These are phyloP conservation scores for Rousettus madagascariensis DNA, from an alignment of 2,797 vertebrate species.

Conservation along the genomic window DNA sequence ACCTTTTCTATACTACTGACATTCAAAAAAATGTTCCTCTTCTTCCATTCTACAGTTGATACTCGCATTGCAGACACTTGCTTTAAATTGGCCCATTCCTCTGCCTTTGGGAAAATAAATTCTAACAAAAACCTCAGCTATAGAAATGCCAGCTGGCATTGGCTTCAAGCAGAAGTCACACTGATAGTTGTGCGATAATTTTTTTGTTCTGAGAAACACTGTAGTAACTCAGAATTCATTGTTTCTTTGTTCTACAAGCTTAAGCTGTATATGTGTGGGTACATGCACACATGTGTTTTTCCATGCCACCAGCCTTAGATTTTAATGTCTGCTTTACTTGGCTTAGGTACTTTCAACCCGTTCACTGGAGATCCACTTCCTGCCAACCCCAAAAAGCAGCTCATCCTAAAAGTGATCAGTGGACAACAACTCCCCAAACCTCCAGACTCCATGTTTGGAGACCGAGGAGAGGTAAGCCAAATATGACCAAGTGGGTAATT, in stretches of 20 bases:
- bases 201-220: not conserved
- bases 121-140: not conserved
- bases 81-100: not conserved
- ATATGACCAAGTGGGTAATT: not conserved
- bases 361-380: conserved; percentile 95
- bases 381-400: conserved; percentile 96
- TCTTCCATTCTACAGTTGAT: not conserved
- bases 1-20: not conserved
- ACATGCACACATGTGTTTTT: not conserved
- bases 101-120: not conserved
- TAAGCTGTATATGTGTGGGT: not conserved
- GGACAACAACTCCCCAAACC: conserved; percentile 98
- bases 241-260: not conserved
- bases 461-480: conserved; percentile 94
- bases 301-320: not conserved
- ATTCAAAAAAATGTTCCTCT: not conserved
- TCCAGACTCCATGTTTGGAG: conserved; percentile 97
- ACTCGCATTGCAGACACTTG: not conserved
- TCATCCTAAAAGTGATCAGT: conserved; percentile 97
- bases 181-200: not conserved
- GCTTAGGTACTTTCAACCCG: conserved; percentile 94
- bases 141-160: not conserved
- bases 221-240: not conserved
- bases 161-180: not conserved
- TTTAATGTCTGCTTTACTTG: conserved; percentile 37